phyloP scores from a whole-genome alignment of 1,140 invertebrate genomes.

The Zaprionus davidi region DNA sequence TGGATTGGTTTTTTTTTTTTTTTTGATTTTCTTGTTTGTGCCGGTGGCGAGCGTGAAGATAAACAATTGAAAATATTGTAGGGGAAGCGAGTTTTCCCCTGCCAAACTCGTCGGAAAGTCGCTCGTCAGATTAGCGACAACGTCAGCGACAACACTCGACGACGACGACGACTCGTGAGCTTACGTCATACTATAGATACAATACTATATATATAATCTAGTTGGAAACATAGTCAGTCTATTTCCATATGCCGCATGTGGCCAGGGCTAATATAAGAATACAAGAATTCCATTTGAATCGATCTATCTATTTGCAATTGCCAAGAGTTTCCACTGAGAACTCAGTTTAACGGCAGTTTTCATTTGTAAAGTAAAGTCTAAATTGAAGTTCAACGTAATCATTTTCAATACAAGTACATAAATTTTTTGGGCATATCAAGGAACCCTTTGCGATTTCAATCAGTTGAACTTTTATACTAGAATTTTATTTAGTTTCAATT shows the following conservation, averaged over 20 bases:
- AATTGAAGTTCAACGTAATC: too few relatives aligned
- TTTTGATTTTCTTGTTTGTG: not conserved
- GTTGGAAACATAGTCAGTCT: conserved; percentile 63
- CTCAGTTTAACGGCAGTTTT: too few relatives aligned
- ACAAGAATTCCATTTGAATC: not conserved
- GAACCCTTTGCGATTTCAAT: too few relatives aligned
- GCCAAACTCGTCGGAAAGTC: conserved; percentile 19
- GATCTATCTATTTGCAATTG: not conserved
- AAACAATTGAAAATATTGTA: conserved; percentile 8
- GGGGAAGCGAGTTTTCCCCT: not conserved
- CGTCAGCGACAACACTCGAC: not conserved
- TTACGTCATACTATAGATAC: conserved; percentile 63
- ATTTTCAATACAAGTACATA: too few relatives aligned
- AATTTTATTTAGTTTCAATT: too few relatives aligned
- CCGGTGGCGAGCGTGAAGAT: conserved; percentile 4
- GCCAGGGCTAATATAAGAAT: conserved; percentile 57
- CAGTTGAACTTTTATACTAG: too few relatives aligned
- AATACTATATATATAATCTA: conserved; percentile 51
- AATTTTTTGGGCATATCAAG: too few relatives aligned
- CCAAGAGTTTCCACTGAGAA: not conserved
- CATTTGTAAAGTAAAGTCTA: too few relatives aligned
- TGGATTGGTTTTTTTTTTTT: not conserved
- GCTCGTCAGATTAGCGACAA: conserved; percentile 35
- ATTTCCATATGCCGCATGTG: conserved; percentile 78
- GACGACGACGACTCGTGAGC: conserved; percentile 65